Percentiles rank a stretch among this genome's conserved stretches.
phyloP scores from a whole-genome alignment of 2,797 vertebrate genomes.

The Cyprinodon diabolis region DNA sequence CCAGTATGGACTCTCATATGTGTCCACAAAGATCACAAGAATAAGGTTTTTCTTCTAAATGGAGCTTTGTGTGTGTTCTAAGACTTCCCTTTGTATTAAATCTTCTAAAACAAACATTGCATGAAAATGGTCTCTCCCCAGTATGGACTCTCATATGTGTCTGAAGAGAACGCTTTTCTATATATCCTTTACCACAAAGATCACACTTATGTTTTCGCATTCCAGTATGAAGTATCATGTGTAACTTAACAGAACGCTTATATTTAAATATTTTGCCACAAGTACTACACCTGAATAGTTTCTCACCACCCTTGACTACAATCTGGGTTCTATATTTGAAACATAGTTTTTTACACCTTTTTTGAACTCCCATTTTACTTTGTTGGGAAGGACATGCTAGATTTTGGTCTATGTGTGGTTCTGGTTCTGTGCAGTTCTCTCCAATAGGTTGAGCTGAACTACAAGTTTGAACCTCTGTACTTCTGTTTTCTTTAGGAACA shows the following conservation, averaged over 20 bases:
- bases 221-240: not conserved
- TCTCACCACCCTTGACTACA: not conserved
- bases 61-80: not conserved
- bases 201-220: not conserved
- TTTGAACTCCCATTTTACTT: not conserved
- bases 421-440: constrained; percentile 7
- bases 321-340: too few species aligned
- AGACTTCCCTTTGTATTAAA: not conserved
- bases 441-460: not conserved
- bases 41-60: constrained; percentile 4
- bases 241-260: not conserved
- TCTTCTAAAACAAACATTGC: not conserved
- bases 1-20: too few species aligned
- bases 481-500: constrained; percentile 7
- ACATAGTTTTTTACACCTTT: too few species aligned
- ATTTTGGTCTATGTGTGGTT: constrained; percentile 2
- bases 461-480: not conserved
- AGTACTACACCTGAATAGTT: not conserved
- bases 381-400: not conserved
- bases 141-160: not conserved
- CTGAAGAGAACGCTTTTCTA: not conserved
- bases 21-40: not conserved
- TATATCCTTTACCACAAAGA: not conserved
- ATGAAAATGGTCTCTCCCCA: not conserved
- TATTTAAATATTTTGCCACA: not conserved